A percentile compares a stretch with the other conserved stretches of the same genome.
Evolutionary conservation across 2,113 vertebrate genomes (phyloP).

Genomic region (Gobiocypris rarus): DNA sequence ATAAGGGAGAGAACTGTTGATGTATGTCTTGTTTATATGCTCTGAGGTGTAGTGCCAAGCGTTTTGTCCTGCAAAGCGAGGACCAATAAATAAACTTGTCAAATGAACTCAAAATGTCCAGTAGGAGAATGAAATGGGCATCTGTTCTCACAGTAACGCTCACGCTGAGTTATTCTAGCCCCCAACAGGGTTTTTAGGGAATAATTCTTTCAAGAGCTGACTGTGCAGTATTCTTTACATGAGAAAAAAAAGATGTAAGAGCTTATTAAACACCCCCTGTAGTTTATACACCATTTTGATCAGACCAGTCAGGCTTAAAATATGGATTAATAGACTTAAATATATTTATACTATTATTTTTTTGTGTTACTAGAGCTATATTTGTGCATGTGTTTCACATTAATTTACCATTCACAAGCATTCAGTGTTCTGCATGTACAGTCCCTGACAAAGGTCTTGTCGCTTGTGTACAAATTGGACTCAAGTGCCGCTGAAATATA

Average conservation of each 20-base stretch:
- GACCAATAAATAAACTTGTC: not conserved
- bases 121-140: constrained; percentile 1
- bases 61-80: not conserved
- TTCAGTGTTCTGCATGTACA: not conserved
- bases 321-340: not conserved
- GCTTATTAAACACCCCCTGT: not conserved
- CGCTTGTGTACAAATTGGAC: too few relatives aligned
- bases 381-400: not conserved
- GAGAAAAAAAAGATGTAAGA: not conserved
- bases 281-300: not conserved
- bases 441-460: too few relatives aligned
- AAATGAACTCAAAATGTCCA: not conserved
- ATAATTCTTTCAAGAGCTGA: not conserved
- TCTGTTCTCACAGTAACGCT: not conserved
- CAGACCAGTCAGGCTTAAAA: not conserved
- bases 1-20: not conserved
- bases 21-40: not conserved
- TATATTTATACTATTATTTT: not conserved
- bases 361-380: not conserved
- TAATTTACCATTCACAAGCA: not conserved
- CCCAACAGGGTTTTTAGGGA: not conserved
- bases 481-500: too few relatives aligned
- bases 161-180: not conserved
- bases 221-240: not conserved
- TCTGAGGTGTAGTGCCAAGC: not conserved